phyloP scores from a whole-genome alignment of 2,888 invertebrate genomes.

The Silvanus unidentatus region DNA sequence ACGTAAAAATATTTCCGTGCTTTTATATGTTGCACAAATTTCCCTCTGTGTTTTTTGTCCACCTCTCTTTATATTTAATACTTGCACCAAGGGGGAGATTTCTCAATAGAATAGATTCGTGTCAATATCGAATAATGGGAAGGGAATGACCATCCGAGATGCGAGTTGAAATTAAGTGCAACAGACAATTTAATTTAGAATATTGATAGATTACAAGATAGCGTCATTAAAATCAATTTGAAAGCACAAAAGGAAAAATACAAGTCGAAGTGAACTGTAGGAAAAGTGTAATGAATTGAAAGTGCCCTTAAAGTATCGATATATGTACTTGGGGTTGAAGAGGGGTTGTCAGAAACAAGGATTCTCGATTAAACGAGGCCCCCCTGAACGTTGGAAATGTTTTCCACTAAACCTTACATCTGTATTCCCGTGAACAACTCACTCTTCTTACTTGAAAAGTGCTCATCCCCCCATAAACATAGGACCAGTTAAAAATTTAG shows the following conservation, averaged over 20 bases:
- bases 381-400: conserved; percentile 13
- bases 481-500: conserved; percentile 30
- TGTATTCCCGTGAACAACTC: conserved; percentile 29
- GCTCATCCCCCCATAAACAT: conserved; percentile 28
- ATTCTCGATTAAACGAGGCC: conserved; percentile 42
- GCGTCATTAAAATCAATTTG: conserved; percentile 1
- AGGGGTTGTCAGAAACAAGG: conserved; percentile 40
- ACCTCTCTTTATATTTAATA: no score
- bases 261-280: conserved; percentile 10
- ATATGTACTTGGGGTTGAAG: conserved; percentile 32
- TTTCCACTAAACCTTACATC: conserved; percentile 26
- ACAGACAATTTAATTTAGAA: background rate
- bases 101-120: no score
- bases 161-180: background rate
- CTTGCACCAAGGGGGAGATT: no score
- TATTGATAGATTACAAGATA: background rate
- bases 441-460: conserved; percentile 10
- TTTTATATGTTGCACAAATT: no score
- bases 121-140: no score
- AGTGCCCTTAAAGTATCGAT: conserved; percentile 37
- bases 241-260: conserved; percentile 7
- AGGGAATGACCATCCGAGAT: no score
- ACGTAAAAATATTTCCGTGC: no score
- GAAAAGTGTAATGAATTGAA: conserved; percentile 36
- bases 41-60: no score